Evolutionary conservation across 2,888 invertebrate genomes (phyloP).

Genomic region (Pristionchus mayeri): DNA sequence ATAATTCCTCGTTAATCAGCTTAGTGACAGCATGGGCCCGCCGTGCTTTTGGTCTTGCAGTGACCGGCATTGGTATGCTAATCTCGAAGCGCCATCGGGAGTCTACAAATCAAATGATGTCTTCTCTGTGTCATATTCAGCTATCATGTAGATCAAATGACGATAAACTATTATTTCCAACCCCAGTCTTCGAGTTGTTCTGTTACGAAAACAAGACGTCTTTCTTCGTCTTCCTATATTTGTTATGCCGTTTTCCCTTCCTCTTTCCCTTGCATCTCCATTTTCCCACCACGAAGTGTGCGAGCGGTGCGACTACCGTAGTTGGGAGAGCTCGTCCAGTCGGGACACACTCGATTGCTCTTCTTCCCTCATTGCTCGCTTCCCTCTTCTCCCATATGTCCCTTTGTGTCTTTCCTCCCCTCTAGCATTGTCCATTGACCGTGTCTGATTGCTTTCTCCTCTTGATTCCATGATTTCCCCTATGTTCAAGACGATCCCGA

Average conservation of each 20-base stretch:
- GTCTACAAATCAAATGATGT: constrained; percentile 19
- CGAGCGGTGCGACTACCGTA: constrained; percentile 30
- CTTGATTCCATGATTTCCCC: constrained; percentile 5
- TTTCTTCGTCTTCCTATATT: background rate
- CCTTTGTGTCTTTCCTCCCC: constrained; percentile 32
- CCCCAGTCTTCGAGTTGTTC: background rate
- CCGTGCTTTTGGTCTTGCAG: background rate
- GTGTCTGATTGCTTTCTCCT: constrained; percentile 26
- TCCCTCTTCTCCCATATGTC: constrained; percentile 1
- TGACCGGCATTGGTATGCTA: background rate
- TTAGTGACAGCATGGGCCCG: background rate
- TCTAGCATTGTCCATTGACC: constrained; percentile 28
- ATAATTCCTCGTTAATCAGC: constrained; percentile 5
- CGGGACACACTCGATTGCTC: constrained; percentile 35
- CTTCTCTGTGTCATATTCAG: background rate
- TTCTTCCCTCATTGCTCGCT: background rate
- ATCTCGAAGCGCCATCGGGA: background rate
- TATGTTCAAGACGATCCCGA: background rate
- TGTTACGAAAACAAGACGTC: constrained; percentile 31
- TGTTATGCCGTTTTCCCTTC: background rate
- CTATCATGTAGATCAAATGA: background rate
- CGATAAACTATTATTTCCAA: background rate
- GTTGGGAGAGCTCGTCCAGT: background rate
- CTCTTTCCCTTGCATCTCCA: background rate
- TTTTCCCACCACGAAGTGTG: background rate